Evolutionary conservation across 2,113 vertebrate species (phyloP).

Genomic region (Nannobrachium achirus): DNA sequence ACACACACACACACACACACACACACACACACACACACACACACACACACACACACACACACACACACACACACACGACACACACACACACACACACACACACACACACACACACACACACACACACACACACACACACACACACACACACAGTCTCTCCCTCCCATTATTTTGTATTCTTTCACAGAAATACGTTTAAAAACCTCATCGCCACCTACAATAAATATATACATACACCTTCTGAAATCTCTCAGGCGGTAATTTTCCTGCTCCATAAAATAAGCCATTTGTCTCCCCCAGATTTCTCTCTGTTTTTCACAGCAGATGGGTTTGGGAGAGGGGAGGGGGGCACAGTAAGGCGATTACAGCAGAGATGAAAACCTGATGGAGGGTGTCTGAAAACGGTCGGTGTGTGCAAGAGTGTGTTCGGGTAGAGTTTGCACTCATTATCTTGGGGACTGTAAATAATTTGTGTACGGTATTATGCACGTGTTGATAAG

Average conservation of each 20-base stretch:
- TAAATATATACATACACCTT: conserved; percentile 58
- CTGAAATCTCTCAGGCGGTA: conserved; percentile 63
- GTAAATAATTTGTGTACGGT: background rate
- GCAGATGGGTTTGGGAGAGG: conserved; percentile 16
- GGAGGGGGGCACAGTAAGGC: conserved; percentile 47
- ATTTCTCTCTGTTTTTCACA: conserved; percentile 26
- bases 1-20: too few species aligned
- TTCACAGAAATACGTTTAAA: conserved; percentile 28
- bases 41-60: too few species aligned
- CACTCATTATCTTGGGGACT: background rate
- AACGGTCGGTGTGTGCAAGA: background rate
- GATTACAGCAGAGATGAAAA: conserved; percentile 67
- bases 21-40: too few species aligned
- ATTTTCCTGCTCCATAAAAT: conserved; percentile 63
- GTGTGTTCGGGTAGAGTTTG: too few species aligned
- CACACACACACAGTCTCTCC: background rate
- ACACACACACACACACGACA: too few species aligned
- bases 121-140: conserved; percentile 12
- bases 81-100: background rate
- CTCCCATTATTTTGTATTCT: conserved; percentile 50
- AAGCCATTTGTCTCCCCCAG: conserved; percentile 65
- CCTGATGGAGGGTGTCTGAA: conserved; percentile 67
- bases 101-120: conserved; percentile 2
- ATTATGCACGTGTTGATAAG: background rate
- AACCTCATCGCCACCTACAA: conserved; percentile 55